Percentiles rank a stretch among this genome's conserved stretches.
Conservation (phyloP, 1,140 invertebrate genomes). For the Bombus soroeensis region DNA sequence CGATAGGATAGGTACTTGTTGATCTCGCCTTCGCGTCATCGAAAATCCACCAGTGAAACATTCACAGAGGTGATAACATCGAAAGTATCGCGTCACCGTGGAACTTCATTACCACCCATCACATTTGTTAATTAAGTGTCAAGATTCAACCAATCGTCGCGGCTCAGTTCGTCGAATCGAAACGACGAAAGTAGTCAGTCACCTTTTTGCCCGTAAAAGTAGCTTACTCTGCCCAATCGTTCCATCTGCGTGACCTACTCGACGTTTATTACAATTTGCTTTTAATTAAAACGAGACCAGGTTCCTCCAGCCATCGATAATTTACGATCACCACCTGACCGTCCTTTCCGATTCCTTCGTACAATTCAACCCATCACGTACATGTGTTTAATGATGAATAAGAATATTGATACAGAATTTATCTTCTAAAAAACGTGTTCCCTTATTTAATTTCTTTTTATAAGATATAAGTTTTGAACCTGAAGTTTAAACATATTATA, state of each 20-base stretch:
- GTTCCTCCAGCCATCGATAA: not conserved
- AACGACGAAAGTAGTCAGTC: constrained; percentile 20
- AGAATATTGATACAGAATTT: too few relatives aligned
- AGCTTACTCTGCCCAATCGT: not conserved
- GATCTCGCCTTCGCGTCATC: not conserved
- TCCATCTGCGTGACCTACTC: constrained; percentile 4
- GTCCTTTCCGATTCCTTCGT: not conserved
- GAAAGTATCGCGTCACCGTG: not conserved
- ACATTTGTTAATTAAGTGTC: constrained; percentile 35
- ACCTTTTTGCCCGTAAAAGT: not conserved
- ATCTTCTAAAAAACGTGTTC: too few relatives aligned
- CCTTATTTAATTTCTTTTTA: too few relatives aligned
- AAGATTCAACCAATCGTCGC: constrained; percentile 20
- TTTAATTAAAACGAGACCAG: constrained; percentile 22
- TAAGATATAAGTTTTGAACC: too few relatives aligned
- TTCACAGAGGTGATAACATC: not conserved
- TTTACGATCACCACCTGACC: too few relatives aligned
- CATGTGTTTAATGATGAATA: too few relatives aligned
- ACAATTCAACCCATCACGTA: not conserved
- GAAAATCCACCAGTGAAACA: not conserved
- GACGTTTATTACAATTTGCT: constrained; percentile 12
- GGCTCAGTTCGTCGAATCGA: not conserved
- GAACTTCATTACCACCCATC: constrained; percentile 29
- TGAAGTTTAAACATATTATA: too few relatives aligned
- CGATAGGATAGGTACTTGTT: constrained; percentile 26